Evolutionary conservation across 1,140 invertebrate species (phyloP).

Genomic region (Cotesia chilonis): DNA sequence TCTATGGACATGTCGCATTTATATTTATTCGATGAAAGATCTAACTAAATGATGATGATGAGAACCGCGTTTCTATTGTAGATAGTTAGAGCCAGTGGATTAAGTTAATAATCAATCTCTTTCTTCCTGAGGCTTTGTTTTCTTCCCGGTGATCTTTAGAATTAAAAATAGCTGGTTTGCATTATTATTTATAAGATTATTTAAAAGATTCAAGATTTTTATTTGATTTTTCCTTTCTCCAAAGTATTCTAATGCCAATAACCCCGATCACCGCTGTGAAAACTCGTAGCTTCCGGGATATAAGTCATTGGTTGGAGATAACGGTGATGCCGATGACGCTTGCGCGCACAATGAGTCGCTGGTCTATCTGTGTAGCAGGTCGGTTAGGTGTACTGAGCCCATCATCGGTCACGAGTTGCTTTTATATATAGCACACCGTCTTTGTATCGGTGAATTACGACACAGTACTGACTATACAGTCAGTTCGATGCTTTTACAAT

Average conservation of each 20-base stretch:
- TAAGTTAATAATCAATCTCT: too few relatives aligned
- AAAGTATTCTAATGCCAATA: conserved; percentile 18
- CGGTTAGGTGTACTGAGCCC: conserved; percentile 19
- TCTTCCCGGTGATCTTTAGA: too few relatives aligned
- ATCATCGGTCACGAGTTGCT: conserved; percentile 13
- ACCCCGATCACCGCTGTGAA: conserved; percentile 9
- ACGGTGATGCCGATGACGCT: conserved; percentile 22
- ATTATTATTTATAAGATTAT: too few relatives aligned
- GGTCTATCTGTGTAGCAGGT: conserved; percentile 7
- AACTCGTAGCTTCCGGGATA: conserved; percentile 10
- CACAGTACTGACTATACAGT: not conserved
- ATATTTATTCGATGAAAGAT: too few relatives aligned
- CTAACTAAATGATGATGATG: not conserved
- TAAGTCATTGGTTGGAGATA: conserved; percentile 18
- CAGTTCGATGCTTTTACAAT: too few relatives aligned
- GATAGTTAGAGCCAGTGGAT: too few relatives aligned
- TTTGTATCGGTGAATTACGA: conserved; percentile 21
- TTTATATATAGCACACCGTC: not conserved
- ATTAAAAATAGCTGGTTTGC: too few relatives aligned
- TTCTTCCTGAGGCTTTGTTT: too few relatives aligned
- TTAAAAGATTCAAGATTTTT: too few relatives aligned
- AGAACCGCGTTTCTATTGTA: not conserved
- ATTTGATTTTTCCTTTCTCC: not conserved
- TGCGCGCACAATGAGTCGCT: conserved; percentile 17
- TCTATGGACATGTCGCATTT: conserved; percentile 1